Conservation (phyloP, 2,113 vertebrate species). For the Myrmophylax atrothorax region DNA sequence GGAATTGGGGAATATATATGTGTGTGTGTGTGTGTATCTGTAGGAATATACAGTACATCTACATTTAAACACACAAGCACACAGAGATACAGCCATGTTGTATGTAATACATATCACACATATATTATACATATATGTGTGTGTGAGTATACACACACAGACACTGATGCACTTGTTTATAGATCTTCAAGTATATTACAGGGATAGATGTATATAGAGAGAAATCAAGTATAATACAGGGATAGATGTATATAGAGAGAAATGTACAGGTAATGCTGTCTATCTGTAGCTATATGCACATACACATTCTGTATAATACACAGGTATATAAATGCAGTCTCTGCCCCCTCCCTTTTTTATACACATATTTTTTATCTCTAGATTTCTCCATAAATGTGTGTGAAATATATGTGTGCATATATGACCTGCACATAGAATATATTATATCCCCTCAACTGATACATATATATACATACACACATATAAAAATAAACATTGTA, state of each 20-base stretch:
- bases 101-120: accelerated
- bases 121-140: too few species aligned
- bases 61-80: neutral
- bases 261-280: neutral
- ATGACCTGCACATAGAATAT: neutral
- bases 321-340: neutral
- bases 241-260: neutral
- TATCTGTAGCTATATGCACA: neutral
- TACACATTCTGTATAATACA: neutral
- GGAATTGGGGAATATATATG: neutral
- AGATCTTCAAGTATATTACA: too few species aligned
- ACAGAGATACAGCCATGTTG: accelerated
- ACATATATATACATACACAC: too few species aligned
- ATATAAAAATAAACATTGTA: too few species aligned
- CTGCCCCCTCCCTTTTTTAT: neutral
- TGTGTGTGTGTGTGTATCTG: too few species aligned
- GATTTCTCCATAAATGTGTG: neutral
- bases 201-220: too few species aligned
- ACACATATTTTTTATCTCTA: neutral
- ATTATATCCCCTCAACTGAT: neutral
- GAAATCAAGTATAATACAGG: too few species aligned
- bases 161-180: neutral
- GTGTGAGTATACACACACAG: neutral
- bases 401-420: neutral
- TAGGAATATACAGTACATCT: too few species aligned